phyloP scores from a whole-genome alignment of 1,140 invertebrate species.

The Megalonaias nervosa region DNA sequence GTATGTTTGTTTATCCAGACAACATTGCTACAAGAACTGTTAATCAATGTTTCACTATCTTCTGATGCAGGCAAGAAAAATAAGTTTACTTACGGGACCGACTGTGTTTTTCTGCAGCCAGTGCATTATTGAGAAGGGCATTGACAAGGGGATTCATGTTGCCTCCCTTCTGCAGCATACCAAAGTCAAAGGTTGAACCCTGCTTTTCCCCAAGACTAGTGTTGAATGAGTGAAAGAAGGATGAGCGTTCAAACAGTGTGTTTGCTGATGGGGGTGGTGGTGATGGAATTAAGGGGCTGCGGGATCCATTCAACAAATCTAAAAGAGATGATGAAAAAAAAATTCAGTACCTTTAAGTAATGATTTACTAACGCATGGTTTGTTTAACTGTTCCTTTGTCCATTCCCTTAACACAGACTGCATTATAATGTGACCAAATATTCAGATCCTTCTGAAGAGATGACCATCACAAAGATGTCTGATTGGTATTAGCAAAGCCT shows the following conservation, averaged over 20 bases:
- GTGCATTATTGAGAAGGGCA: conserved; percentile 40
- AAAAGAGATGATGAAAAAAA: conserved; percentile 18
- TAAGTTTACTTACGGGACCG: conserved; percentile 27
- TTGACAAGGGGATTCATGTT: conserved; percentile 33
- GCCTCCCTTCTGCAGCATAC: conserved; percentile 16
- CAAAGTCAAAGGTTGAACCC: conserved; percentile 39
- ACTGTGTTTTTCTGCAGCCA: conserved; percentile 23
- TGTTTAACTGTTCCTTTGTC: background rate
- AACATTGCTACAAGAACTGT: too few relatives aligned
- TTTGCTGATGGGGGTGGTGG: conserved; percentile 46
- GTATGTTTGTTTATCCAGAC: too few relatives aligned
- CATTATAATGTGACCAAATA: background rate
- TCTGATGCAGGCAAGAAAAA: too few relatives aligned
- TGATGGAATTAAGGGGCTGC: conserved; percentile 57
- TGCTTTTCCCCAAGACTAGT: conserved; percentile 46
- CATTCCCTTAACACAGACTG: background rate
- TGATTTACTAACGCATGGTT: background rate
- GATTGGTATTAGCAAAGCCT: too few relatives aligned
- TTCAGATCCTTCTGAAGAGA: too few relatives aligned
- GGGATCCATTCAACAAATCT: conserved; percentile 61
- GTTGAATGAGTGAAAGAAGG: conserved; percentile 42
- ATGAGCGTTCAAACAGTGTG: conserved; percentile 39
- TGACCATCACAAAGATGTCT: too few relatives aligned
- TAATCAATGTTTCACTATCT: too few relatives aligned
- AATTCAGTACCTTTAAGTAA: background rate